These are phyloP conservation scores for Mionectes olivaceus DNA, from an alignment of 2,797 vertebrate species.

Conservation along the genomic window DNA sequence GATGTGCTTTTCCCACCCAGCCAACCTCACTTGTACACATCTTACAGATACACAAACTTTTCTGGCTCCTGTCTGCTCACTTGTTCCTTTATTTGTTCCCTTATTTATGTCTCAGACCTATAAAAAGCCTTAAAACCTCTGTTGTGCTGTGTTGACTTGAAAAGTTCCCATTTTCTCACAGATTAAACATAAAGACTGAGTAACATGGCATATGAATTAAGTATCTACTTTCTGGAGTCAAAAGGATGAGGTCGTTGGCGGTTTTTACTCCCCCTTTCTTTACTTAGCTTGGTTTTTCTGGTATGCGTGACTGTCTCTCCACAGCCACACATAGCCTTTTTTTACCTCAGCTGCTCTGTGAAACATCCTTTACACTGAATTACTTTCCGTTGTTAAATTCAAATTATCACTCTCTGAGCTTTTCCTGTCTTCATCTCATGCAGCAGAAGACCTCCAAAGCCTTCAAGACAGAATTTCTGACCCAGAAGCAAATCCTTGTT, in stretches of 20 bases:
- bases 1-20: not conserved
- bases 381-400: not conserved
- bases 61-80: not conserved
- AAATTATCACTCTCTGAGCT: constrained; percentile 36
- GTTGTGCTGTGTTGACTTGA: not conserved
- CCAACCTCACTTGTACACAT: not conserved
- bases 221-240: not conserved
- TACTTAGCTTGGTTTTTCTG: not conserved
- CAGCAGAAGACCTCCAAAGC: not conserved
- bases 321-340: constrained; percentile 12
- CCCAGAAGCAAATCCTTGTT: not conserved
- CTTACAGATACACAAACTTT: not conserved
- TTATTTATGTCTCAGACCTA: not conserved
- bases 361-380: not conserved
- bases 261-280: not conserved
- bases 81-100: not conserved
- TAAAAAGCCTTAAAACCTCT: not conserved
- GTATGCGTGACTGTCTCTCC: not conserved
- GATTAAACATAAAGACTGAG: not conserved
- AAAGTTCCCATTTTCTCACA: not conserved
- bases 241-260: not conserved
- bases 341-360: not conserved
- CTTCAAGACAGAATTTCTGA: not conserved
- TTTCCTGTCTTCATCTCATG: not conserved
- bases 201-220: not conserved